These are phyloP conservation scores for Gyps fulvus DNA, from an alignment of 2,113 vertebrate species.

Conservation along the genomic window DNA sequence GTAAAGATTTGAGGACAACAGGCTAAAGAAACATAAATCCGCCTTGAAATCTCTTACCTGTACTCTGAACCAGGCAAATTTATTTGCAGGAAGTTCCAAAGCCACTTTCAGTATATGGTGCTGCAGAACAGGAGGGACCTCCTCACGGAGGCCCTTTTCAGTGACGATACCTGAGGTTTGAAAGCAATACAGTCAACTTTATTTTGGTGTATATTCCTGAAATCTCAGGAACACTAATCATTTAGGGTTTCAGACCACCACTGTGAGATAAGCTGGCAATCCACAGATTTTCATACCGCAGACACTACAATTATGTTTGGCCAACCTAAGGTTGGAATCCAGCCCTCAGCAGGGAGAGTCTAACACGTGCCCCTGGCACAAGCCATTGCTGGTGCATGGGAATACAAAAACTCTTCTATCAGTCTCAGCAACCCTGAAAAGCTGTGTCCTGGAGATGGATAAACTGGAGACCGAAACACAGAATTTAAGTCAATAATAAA, in stretches of 20 bases:
- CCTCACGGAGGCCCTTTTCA: slow-evolving; percentile 79
- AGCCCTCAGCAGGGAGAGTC: not conserved
- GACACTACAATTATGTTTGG: not conserved
- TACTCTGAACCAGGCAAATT: slow-evolving; percentile 90
- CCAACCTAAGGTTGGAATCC: not conserved
- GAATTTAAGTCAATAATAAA: not conserved
- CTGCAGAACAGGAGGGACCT: slow-evolving; percentile 86
- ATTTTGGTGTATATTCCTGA: not conserved
- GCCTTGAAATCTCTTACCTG: slow-evolving; percentile 76
- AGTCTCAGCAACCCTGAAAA: not conserved
- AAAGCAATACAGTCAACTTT: not conserved
- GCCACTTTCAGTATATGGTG: slow-evolving; percentile 89
- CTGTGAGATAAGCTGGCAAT: not conserved
- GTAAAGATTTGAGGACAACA: not conserved
- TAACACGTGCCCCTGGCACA: not conserved
- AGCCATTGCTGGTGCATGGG: rapidly evolving
- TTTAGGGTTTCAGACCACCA: not conserved
- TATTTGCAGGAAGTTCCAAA: slow-evolving; percentile 89
- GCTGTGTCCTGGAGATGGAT: not conserved
- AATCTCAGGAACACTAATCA: not conserved
- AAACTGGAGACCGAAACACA: not conserved
- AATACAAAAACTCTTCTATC: not conserved
- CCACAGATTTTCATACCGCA: not conserved
- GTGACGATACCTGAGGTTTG: slow-evolving; percentile 81
- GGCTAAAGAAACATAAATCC: not conserved